Base-by-base conservation (phyloP, 2,888 invertebrate species). In the Autographa pulchrina region DNA sequence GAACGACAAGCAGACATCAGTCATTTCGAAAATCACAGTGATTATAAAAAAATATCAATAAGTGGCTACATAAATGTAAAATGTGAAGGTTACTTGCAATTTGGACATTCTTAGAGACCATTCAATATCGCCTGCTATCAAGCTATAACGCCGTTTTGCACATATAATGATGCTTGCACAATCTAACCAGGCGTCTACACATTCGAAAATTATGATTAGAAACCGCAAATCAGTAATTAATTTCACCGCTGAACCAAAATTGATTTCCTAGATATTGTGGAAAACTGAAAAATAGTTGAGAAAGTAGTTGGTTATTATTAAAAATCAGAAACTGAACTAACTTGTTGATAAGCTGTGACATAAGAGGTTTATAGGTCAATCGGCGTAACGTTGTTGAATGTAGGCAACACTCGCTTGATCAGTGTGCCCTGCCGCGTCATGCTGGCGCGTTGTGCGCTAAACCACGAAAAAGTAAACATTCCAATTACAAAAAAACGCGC, bases 331-430 rank as follows among this genome's bases (percentile, higher is more conserved):
- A n/a, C n/a, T 48, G 6, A 48, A n/a, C n/a, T 48, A 48, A n/a
- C 48, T 16, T n/a, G 71, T 68, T 78, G 84, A 80, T 81, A 84
- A 77, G 60, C 70, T 64, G 70, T 86, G 86, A 87, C 85, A 87
- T 85, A 87, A 85, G 59, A 71, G 65, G 72, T 85, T 88, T 85
- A 72, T 88, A 81, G 85, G 88, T 86, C 86, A 83, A 75, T 62
- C 66, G 70, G 66, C 68, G 61, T 77, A 76, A 80, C 72, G 78
- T 82, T 81, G 82, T 82, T 75, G 78, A 82, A 80, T 77, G 80
- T 80, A 56, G 78, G 79, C 78, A 77, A 77, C 68, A 77, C 74
- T 72, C 68, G 62, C 66, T 74, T 65, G 48, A 63, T 72, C 85
- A 91, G 91, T 90, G 69, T 73, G 69, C 77, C 76, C 74, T 74